Evolutionary conservation across 2,113 vertebrate genomes (phyloP).

Genomic region (Charina bottae): DNA sequence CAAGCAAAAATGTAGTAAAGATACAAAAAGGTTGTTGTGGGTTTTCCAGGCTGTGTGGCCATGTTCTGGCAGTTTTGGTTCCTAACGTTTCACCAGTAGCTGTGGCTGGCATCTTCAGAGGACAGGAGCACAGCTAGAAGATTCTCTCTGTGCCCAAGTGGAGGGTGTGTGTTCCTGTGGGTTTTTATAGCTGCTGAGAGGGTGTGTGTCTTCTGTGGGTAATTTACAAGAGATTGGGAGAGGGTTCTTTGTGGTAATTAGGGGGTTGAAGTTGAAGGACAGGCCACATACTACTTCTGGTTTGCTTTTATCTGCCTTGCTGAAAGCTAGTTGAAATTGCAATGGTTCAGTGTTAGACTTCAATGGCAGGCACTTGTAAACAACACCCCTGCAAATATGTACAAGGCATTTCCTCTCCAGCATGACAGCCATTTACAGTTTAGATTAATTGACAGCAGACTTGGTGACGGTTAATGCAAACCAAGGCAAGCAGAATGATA

Average conservation of each 20-base stretch:
- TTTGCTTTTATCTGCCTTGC: neutral
- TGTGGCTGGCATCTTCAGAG: too few species aligned
- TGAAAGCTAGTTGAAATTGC: neutral
- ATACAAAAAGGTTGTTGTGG: too few species aligned
- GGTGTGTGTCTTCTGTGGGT: too few species aligned
- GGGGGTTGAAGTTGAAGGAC: neutral
- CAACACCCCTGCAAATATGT: neutral
- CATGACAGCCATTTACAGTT: neutral
- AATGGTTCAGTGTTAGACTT: neutral
- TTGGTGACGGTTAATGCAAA: neutral
- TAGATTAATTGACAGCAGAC: neutral
- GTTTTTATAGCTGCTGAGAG: too few species aligned
- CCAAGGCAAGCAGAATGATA: accelerated
- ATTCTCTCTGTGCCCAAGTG: too few species aligned
- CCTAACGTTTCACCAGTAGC: too few species aligned
- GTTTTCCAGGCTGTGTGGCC: too few species aligned
- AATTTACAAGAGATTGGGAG: too few species aligned
- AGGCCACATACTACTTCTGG: neutral
- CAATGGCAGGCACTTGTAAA: neutral
- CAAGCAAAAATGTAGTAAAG: neutral
- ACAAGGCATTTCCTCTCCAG: neutral
- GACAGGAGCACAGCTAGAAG: too few species aligned
- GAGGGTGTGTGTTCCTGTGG: too few species aligned
- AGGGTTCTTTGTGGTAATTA: too few species aligned
- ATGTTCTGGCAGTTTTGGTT: too few species aligned